Evolutionary conservation across 2,113 vertebrate species (phyloP).

Genomic region (Bothrops jararaca): DNA sequence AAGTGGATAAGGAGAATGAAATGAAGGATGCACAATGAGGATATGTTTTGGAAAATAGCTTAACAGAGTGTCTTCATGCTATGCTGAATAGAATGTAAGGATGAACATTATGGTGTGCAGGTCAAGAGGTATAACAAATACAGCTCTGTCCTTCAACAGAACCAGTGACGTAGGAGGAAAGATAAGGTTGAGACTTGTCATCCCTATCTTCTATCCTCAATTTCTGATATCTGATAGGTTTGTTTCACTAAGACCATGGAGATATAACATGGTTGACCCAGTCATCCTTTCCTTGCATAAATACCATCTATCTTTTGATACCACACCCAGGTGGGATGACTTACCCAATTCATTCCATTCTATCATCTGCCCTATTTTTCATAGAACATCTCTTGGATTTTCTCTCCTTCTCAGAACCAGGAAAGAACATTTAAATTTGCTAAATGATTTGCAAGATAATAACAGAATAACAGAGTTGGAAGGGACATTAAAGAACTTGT

Average conservation of each 20-base stretch:
- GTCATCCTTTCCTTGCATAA: neutral
- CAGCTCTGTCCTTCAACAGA: neutral
- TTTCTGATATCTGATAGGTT: neutral
- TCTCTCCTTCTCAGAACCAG: neutral
- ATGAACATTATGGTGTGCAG: neutral
- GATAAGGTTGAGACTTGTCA: neutral
- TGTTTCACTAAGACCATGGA: neutral
- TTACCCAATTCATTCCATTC: neutral
- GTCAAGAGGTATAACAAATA: neutral
- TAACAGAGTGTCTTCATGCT: neutral
- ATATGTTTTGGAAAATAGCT: neutral
- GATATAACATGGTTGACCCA: neutral
- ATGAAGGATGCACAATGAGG: neutral
- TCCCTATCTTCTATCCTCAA: no score
- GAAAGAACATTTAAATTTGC: neutral
- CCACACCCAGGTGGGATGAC: neutral
- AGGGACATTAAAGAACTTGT: no score
- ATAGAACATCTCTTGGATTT: neutral
- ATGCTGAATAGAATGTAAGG: neutral
- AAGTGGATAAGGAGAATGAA: neutral
- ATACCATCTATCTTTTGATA: neutral
- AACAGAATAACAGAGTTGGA: no score
- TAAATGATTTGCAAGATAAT: neutral
- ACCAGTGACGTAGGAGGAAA: neutral
- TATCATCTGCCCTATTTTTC: neutral